Evolutionary conservation across 2,113 vertebrate species (phyloP).

Genomic region (Paradoxurus hermaphroditus): DNA sequence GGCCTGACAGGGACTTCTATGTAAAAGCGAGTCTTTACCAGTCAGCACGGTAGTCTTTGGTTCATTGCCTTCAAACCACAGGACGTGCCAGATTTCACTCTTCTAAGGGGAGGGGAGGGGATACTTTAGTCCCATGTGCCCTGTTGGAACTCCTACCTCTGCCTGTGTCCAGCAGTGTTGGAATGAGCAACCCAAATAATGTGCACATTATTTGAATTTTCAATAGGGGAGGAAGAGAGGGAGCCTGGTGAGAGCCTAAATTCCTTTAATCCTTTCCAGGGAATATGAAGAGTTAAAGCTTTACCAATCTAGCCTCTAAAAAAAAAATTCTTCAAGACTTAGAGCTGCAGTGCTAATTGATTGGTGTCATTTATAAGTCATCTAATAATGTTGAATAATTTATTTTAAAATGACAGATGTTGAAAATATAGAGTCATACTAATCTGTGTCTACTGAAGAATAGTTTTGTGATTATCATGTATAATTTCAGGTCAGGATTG

Average conservation of each 20-base stretch:
- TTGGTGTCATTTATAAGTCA: constrained; percentile 80
- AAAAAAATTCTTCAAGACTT: constrained; percentile 66
- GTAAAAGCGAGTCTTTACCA: constrained; percentile 31
- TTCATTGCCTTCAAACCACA: constrained; percentile 33
- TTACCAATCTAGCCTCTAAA: constrained; percentile 56
- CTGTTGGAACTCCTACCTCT: constrained; percentile 59
- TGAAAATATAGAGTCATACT: constrained; percentile 75
- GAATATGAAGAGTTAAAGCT: constrained; percentile 60
- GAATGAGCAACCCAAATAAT: constrained; percentile 23
- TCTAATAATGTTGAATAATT: constrained; percentile 82
- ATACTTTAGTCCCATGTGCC: background rate
- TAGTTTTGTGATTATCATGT: constrained; percentile 22
- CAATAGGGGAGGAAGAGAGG: background rate
- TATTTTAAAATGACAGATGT: constrained; percentile 78
- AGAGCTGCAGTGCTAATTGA: constrained; percentile 76
- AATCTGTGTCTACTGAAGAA: constrained; percentile 51
- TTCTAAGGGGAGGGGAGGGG: background rate
- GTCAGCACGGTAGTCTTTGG: background rate
- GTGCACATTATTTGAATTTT: constrained; percentile 73
- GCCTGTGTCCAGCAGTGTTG: constrained; percentile 43
- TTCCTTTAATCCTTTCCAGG: constrained; percentile 68
- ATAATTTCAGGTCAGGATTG: constrained; percentile 52
- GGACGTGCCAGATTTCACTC: background rate
- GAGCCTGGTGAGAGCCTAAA: background rate
- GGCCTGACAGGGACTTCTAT: background rate